Percentiles rank a stretch among this genome's conserved stretches.
Conservation (phyloP, 2,113 vertebrate species). For the Butorides virescens region DNA sequence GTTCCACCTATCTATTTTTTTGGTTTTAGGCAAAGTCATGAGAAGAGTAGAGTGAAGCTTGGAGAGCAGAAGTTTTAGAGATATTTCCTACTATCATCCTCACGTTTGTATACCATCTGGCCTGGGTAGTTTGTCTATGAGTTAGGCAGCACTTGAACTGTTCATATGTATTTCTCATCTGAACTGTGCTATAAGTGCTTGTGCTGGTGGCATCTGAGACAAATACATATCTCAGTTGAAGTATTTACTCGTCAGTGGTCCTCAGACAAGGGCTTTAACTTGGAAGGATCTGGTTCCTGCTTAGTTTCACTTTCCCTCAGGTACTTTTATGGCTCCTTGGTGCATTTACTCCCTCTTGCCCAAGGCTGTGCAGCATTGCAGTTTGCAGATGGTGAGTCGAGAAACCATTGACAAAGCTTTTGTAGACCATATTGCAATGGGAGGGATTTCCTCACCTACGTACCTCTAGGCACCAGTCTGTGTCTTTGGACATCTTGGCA, state of each 20-base stretch:
- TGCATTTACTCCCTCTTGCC: neutral
- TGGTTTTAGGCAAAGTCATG: neutral
- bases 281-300: neutral
- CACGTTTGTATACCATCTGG: neutral
- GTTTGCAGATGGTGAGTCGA: neutral
- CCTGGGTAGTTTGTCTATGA: neutral
- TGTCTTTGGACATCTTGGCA: neutral
- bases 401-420: neutral
- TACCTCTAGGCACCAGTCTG: neutral
- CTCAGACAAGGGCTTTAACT: neutral
- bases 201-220: neutral
- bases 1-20: neutral
- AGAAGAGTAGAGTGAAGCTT: neutral
- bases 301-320: neutral
- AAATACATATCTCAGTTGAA: neutral
- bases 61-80: neutral
- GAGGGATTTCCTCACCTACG: neutral
- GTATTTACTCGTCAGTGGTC: neutral
- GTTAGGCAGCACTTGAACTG: neutral
- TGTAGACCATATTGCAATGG: neutral
- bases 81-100: neutral
- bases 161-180: neutral
- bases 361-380: neutral
- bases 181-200: neutral
- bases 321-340: neutral